phyloP scores from a whole-genome alignment of 2,113 vertebrate species.

The Microtus pennsylvanicus region DNA sequence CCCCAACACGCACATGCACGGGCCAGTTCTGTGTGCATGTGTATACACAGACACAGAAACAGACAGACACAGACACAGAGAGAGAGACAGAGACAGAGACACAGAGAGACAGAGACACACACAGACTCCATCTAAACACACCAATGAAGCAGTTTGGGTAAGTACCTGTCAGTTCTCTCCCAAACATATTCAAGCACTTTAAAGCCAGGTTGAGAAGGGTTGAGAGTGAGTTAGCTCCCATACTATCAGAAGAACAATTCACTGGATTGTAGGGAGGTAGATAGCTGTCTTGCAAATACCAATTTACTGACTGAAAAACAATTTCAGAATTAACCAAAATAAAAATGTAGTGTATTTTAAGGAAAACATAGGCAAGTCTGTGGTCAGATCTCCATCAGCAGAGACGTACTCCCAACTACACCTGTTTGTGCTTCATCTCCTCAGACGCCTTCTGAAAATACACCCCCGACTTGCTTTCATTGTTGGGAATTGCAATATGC shows the following conservation, averaged over 20 bases:
- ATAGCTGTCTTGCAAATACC: background rate
- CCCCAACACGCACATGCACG: background rate
- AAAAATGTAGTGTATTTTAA: background rate
- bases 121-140: background rate
- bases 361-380: background rate
- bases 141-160: background rate
- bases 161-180: background rate
- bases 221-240: background rate
- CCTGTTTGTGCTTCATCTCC: background rate
- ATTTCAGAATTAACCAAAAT: background rate
- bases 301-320: background rate
- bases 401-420: background rate
- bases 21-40: no score
- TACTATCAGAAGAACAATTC: background rate
- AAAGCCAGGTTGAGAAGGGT: background rate
- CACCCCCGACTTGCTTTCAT: background rate
- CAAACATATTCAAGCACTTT: background rate
- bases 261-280: background rate
- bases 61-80: background rate
- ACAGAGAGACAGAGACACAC: background rate
- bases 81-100: background rate
- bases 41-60: background rate
- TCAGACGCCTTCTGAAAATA: slow-evolving; percentile 20
- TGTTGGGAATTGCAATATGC: slow-evolving; percentile 12
- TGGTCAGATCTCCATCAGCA: background rate